Evolutionary conservation across 2,797 vertebrate genomes (phyloP).

Genomic region (Anguilla marmorata): DNA sequence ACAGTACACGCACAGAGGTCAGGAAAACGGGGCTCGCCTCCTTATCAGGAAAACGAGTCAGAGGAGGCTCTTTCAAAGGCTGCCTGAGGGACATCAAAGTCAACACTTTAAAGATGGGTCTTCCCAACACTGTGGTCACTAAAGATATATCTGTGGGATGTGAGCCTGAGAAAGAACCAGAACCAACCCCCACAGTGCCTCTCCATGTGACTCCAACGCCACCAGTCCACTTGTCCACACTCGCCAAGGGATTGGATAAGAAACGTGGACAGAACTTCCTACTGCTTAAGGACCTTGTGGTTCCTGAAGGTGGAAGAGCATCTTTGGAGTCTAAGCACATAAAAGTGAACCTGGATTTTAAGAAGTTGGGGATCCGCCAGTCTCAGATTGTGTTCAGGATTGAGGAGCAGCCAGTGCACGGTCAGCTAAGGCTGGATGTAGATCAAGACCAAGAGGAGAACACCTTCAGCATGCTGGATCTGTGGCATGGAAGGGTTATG

Average conservation of each 20-base stretch:
- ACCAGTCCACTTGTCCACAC: conserved; percentile 59
- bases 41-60: conserved; percentile 75
- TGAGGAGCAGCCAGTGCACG: conserved; percentile 73
- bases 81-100: conserved; percentile 81
- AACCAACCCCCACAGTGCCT: conserved; percentile 49
- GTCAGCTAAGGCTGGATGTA: conserved; percentile 79
- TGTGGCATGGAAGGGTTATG: conserved; percentile 79
- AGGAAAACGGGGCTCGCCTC: conserved; percentile 74
- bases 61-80: conserved; percentile 86
- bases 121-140: conserved; percentile 78
- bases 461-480: conserved; percentile 83
- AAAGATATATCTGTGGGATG: conserved; percentile 90
- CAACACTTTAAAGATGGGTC: conserved; percentile 72
- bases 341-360: conserved; percentile 79
- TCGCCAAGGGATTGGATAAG: conserved; percentile 65
- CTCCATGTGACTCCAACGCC: conserved; percentile 57
- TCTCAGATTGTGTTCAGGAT: conserved; percentile 86
- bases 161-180: conserved; percentile 67
- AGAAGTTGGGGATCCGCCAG: conserved; percentile 76
- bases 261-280: conserved; percentile 70
- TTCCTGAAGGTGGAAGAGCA: conserved; percentile 79
- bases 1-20: conserved; percentile 70
- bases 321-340: conserved; percentile 83
- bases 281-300: conserved; percentile 77
- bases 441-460: conserved; percentile 70